A percentile compares a stretch with the other conserved stretches of the same genome.
phyloP scores from a whole-genome alignment of 2,888 invertebrate species.

The Rotaria socialis region DNA sequence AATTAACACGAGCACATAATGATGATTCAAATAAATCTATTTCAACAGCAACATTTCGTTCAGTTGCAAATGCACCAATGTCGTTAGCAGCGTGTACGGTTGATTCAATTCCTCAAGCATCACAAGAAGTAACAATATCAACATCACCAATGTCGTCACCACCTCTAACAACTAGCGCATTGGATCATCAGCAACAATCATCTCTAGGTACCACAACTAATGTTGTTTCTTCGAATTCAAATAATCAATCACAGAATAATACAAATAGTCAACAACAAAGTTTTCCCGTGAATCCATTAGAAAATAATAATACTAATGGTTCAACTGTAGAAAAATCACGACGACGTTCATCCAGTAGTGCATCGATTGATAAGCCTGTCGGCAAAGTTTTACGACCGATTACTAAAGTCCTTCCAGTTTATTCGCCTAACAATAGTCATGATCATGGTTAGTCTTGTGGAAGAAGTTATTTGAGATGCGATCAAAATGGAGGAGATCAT shows the following conservation, averaged over 20 bases:
- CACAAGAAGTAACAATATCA: slow-evolving; percentile 27
- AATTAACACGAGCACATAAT: slow-evolving; percentile 11
- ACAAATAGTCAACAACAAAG: neutral
- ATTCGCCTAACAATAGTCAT: neutral
- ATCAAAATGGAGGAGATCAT: too few relatives aligned
- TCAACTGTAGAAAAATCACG: neutral
- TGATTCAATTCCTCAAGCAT: slow-evolving; percentile 9
- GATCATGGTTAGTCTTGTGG: neutral
- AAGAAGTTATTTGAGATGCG: neutral
- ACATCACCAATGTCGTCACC: slow-evolving; percentile 13
- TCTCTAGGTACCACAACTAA: neutral
- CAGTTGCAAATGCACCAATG: neutral
- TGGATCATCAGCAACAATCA: neutral
- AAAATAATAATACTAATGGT: neutral
- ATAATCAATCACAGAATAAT: neutral
- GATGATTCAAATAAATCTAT: neutral
- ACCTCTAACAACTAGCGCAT: neutral
- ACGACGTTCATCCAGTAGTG: slow-evolving; percentile 11
- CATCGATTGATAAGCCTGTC: neutral
- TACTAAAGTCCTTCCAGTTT: neutral
- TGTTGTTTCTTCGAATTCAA: neutral
- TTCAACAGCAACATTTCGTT: slow-evolving; percentile 2
- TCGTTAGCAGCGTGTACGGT: neutral
- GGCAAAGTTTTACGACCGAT: slow-evolving; percentile 33
- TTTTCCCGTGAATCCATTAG: neutral